phyloP scores from a whole-genome alignment of 2,113 vertebrate species.

The Phyllostomus hastatus region DNA sequence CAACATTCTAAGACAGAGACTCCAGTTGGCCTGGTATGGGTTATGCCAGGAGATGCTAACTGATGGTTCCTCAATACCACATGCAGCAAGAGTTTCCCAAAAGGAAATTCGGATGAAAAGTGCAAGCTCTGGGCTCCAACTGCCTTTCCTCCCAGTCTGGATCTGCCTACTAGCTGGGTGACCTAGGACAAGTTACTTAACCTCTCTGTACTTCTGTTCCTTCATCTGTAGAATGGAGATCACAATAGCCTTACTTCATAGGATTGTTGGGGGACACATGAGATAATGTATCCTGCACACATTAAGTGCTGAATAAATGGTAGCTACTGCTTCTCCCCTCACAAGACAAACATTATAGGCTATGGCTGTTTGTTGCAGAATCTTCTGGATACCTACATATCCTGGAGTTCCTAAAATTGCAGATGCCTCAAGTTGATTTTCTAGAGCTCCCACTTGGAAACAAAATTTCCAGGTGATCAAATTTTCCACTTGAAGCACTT shows the following conservation, averaged over 20 bases:
- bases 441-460: not conserved
- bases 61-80: not conserved
- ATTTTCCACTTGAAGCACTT: not conserved
- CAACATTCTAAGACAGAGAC: not conserved
- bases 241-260: not conserved
- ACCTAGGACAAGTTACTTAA: not conserved
- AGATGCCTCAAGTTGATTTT: not conserved
- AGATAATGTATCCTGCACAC: rapidly evolving
- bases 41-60: not conserved
- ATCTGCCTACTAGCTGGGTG: not conserved
- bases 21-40: not conserved
- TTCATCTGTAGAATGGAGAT: not conserved
- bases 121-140: not conserved
- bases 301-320: not conserved
- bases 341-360: not conserved
- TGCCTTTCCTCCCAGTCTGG: not conserved
- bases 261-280: rapidly evolving
- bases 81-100: not conserved
- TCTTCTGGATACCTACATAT: not conserved
- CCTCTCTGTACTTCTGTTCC: not conserved
- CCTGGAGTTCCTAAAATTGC: not conserved
- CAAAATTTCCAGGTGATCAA: not conserved
- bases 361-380: not conserved
- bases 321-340: not conserved
- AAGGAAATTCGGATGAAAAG: not conserved